Conservation (phyloP, 2,797 vertebrate genomes). For the Coracias cyanogaster region DNA sequence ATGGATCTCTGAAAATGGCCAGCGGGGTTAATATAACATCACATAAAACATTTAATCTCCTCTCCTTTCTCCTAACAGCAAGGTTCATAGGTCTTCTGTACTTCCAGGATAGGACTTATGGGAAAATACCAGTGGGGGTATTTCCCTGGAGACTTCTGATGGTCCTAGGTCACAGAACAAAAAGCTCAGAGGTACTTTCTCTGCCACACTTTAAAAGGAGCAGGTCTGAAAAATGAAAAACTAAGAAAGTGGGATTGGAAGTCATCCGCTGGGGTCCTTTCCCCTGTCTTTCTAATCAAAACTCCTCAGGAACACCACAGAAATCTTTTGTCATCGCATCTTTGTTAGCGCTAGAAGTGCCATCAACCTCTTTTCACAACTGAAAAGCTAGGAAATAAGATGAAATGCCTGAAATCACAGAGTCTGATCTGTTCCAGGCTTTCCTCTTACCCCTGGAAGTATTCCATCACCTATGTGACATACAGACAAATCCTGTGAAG, state of each 20-base stretch:
- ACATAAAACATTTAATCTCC: background rate
- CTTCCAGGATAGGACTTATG: background rate
- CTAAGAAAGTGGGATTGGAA: background rate
- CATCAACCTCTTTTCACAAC: background rate
- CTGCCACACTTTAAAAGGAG: background rate
- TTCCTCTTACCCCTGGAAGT: background rate
- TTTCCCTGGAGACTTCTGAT: background rate
- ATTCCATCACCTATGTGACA: accelerated
- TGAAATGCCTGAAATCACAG: background rate
- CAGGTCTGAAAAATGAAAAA: background rate
- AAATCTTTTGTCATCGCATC: background rate
- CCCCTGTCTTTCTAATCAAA: background rate
- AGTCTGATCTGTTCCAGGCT: background rate
- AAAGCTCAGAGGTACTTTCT: background rate
- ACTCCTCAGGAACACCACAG: background rate
- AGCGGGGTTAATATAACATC: background rate
- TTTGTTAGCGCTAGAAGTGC: background rate
- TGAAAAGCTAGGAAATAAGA: background rate
- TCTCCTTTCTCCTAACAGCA: background rate
- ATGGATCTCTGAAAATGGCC: background rate
- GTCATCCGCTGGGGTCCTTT: background rate
- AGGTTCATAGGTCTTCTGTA: background rate
- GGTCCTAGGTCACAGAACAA: background rate
- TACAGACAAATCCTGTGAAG: background rate
- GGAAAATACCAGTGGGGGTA: background rate